Conservation (phyloP, 2,888 invertebrate species). For the Lottia scabra region DNA sequence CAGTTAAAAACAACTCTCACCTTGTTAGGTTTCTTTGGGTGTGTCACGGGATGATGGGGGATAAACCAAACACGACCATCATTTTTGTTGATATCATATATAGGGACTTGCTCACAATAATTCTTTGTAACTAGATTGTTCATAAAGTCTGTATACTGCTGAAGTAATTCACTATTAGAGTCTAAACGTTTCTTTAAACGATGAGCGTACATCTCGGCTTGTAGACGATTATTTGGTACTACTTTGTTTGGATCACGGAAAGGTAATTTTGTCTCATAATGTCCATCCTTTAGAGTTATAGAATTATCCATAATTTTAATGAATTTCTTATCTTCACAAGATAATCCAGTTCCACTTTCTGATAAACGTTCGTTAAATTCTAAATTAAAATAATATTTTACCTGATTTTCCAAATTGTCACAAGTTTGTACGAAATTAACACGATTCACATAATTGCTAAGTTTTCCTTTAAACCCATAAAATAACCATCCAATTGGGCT, state of each 20-base stretch:
- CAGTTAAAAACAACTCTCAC: no score
- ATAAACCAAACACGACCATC: slow-evolving; percentile 10
- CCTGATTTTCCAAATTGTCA: no score
- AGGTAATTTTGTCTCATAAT: slow-evolving; percentile 15
- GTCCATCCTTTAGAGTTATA: slow-evolving; percentile 7
- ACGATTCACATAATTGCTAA: no score
- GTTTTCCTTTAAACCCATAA: no score
- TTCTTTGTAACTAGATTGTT: neutral
- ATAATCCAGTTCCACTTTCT: no score
- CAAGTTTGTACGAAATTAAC: no score
- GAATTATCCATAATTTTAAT: slow-evolving; percentile 10
- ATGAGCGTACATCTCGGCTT: neutral
- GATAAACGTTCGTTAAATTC: no score
- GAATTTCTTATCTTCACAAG: slow-evolving; percentile 12
- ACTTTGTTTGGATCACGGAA: slow-evolving; percentile 1
- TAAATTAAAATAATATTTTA: no score
- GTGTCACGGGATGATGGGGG: neutral
- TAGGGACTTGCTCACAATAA: slow-evolving; percentile 6
- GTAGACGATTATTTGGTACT: slow-evolving; percentile 13
- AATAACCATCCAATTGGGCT: no score
- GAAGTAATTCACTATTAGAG: neutral
- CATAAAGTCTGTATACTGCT: slow-evolving; percentile 15
- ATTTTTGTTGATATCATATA: neutral
- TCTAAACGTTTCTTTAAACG: neutral
- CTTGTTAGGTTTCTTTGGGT: slow-evolving; percentile 16